These are phyloP conservation scores for Pagetopsis macropterus DNA, from an alignment of 2,797 vertebrate species.

Conservation along the genomic window DNA sequence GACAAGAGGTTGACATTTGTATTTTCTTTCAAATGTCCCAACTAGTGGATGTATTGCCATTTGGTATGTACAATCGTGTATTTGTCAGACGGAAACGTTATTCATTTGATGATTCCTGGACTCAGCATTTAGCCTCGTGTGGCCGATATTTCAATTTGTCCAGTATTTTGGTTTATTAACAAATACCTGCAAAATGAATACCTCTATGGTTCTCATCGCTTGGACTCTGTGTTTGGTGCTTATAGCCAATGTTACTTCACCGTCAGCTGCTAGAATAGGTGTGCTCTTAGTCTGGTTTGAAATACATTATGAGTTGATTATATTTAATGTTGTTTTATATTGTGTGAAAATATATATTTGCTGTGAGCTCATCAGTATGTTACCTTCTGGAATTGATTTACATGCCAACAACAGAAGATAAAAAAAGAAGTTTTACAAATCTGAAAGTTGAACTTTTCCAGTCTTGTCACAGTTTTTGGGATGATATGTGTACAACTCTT, in stretches of 20 bases:
- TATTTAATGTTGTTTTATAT: background rate
- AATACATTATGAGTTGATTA: background rate
- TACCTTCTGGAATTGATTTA: background rate
- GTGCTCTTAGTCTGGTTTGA: too few species aligned
- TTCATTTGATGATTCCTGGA: too few species aligned
- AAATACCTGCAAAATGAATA: background rate
- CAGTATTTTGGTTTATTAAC: background rate
- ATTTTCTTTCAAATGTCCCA: too few species aligned
- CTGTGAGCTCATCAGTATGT: slow-evolving; percentile 2
- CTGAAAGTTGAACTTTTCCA: slow-evolving; percentile 8
- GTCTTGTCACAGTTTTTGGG: background rate
- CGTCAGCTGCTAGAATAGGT: too few species aligned
- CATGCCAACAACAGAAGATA: background rate
- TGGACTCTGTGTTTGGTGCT: background rate
- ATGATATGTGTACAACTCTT: background rate
- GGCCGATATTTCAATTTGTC: background rate
- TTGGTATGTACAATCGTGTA: too few species aligned
- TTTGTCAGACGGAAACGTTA: too few species aligned
- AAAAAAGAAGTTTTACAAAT: background rate
- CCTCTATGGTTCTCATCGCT: background rate
- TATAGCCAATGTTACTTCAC: background rate
- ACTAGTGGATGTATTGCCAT: too few species aligned
- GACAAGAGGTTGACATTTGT: too few species aligned
- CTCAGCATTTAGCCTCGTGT: background rate
- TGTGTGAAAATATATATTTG: slow-evolving; percentile 8